Evolutionary conservation across 2,113 vertebrate genomes (phyloP).

Genomic region (Grallaria varia): DNA sequence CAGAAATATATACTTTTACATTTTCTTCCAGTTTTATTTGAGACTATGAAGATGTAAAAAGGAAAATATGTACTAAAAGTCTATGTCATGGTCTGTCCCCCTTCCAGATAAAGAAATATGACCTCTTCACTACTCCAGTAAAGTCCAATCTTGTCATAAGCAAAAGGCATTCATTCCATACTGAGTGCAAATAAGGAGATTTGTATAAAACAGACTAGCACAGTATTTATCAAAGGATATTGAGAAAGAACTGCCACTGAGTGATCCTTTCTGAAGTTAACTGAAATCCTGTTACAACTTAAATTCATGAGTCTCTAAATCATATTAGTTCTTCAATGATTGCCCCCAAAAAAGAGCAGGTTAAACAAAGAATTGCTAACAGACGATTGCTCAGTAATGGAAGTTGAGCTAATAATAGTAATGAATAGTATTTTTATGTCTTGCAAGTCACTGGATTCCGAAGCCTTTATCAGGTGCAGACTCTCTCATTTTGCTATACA

Average conservation of each 20-base stretch:
- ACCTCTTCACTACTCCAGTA: neutral
- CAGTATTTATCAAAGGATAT: neutral
- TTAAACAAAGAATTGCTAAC: neutral
- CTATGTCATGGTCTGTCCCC: neutral
- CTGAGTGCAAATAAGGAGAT: neutral
- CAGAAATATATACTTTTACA: neutral
- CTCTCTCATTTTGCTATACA: neutral
- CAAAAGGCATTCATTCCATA: neutral
- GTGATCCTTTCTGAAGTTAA: neutral
- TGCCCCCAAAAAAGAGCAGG: neutral
- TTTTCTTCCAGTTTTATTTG: neutral
- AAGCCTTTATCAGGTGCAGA: neutral
- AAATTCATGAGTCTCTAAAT: neutral
- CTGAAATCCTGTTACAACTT: neutral
- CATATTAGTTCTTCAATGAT: neutral
- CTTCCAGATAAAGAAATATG: neutral
- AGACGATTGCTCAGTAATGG: neutral
- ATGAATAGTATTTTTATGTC: neutral
- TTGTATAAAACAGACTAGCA: neutral
- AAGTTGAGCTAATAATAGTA: neutral
- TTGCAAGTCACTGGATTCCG: neutral
- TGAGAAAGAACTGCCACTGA: neutral
- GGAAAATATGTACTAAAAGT: neutral
- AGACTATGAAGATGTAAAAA: neutral
- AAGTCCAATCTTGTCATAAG: neutral